Percentiles rank a stretch among this genome's conserved stretches.
These are phyloP conservation scores for Aselliscus stoliczkanus DNA, from an alignment of 2,797 vertebrate species.

Conservation along the genomic window DNA sequence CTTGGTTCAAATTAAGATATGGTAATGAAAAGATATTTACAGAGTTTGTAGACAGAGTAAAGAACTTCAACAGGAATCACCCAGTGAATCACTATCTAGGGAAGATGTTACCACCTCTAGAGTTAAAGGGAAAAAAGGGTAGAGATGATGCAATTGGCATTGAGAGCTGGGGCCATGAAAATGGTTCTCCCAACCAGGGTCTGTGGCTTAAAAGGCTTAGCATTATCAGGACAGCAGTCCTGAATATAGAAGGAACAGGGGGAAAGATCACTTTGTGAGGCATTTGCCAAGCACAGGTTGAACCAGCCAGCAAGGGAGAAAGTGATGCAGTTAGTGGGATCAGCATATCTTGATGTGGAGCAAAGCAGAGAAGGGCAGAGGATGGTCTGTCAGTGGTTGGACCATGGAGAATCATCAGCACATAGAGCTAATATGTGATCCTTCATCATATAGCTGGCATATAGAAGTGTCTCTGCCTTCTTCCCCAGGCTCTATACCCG, in stretches of 20 bases:
- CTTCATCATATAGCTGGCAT: background rate
- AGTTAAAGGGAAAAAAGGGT: background rate
- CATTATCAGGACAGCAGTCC: background rate
- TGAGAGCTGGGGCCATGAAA: background rate
- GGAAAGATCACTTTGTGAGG: background rate
- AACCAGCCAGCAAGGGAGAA: background rate
- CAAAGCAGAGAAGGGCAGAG: background rate
- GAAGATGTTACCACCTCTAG: background rate
- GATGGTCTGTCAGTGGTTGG: too few species aligned
- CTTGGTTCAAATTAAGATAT: background rate
- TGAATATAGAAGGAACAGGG: background rate
- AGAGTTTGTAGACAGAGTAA: background rate
- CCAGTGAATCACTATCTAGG: background rate
- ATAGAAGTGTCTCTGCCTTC: background rate
- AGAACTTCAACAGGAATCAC: background rate
- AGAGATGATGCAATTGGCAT: background rate
- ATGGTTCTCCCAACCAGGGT: background rate
- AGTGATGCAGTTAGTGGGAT: background rate
- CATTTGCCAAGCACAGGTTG: background rate
- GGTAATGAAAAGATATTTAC: background rate
- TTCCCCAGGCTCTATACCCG: background rate
- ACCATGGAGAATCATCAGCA: background rate
- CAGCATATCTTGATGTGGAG: background rate
- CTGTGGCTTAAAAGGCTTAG: background rate
- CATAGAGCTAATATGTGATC: rapidly evolving